Evolutionary conservation across 2,797 vertebrate species (phyloP).

Genomic region (Catharus ustulatus): DNA sequence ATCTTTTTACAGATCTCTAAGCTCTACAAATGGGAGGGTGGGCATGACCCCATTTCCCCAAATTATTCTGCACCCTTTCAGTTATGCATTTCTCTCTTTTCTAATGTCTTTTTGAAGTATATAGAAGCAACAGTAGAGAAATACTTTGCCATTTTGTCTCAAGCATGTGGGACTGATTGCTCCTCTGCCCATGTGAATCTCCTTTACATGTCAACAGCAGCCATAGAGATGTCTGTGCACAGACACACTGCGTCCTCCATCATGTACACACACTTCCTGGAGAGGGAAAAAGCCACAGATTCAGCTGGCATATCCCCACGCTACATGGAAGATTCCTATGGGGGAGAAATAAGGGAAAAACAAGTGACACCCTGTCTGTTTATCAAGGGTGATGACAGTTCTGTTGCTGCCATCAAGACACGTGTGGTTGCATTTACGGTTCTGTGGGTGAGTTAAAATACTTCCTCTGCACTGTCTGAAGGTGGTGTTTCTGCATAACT

Average conservation of each 20-base stretch:
- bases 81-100: conserved; percentile 37
- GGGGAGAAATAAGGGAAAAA: background rate
- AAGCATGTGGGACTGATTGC: background rate
- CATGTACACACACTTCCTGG: rapidly evolving
- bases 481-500: background rate
- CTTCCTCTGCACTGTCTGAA: background rate
- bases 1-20: conserved; percentile 68
- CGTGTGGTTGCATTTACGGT: background rate
- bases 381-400: background rate
- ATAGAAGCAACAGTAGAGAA: conserved; percentile 10
- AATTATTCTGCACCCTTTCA: conserved; percentile 69
- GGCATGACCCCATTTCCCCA: conserved; percentile 63
- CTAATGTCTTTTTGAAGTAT: conserved; percentile 26
- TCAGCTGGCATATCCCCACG: background rate
- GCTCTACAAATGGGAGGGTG: conserved; percentile 69
- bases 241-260: background rate
- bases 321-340: background rate
- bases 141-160: background rate
- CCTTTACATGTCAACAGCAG: background rate
- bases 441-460: conserved; percentile 36
- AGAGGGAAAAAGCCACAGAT: background rate
- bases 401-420: conserved; percentile 33
- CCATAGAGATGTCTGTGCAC: background rate
- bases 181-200: background rate
- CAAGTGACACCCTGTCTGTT: conserved; percentile 18